Evolutionary conservation across 2,113 vertebrate genomes (phyloP), one percentile per base, ranked within the genome.

Genomic region (Paramormyrops kingsleyae): DNA sequence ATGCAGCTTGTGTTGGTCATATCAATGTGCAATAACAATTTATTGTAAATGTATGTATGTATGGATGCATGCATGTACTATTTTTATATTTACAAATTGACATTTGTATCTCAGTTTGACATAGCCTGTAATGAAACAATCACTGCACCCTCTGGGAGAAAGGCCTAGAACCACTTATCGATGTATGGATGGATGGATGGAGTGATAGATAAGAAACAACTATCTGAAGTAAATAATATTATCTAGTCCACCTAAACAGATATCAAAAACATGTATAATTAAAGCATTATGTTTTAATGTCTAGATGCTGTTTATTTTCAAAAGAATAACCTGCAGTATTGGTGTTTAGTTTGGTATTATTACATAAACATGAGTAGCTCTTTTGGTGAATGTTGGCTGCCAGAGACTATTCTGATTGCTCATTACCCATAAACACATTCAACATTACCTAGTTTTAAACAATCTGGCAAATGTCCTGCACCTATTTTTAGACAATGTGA

Each of bases 391-490:
- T 87, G 83, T 35, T 52, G 85, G 24, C 85, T n/a, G 49, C n/a
- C 47, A 24, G 74, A 52, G 59, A 66, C n/a, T 47, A 89, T 88
- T 89, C 88, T 66, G 88, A 89, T 90, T 74, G 70, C 62, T 35
- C 42, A 74, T 83, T 83, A 80, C 77, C 74, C 42, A 39, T 39
- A 70, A 62, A 62, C 56, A 89, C 87, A 90, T 91, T 52, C 80
- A 80, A 50, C 80, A 83, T 90, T 46, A 70, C 83, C 83, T 90
- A 42, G 87, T 92, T 92, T 92, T 90, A 89, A 90, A 88, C 80
- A 92, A 93, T 91, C 84, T 89, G 83, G 53, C 88, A 88, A 86
- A 90, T 49, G 21, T 47, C 90, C 87, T 39, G 50, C 24, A 89
- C 90, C 44, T 44, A 90, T 62, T 89, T 87, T 86, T 77, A 74